Evolutionary conservation across 2,113 vertebrate species (phyloP), one percentile per base, ranked within the genome.

Genomic region (Eulacestoma nigropectus): DNA sequence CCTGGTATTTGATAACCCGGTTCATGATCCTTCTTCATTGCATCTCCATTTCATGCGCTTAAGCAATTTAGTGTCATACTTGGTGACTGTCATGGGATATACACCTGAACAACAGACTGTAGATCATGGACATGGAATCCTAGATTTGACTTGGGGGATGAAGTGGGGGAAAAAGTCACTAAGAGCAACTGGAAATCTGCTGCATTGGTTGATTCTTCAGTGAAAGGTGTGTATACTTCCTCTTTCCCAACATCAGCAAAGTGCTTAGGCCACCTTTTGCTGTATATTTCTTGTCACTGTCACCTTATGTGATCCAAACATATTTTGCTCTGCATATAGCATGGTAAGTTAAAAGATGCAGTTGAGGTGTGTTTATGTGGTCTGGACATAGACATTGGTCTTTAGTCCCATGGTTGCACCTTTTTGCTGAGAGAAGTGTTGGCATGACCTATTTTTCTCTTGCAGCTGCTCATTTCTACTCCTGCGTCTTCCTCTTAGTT

Each of bases 391-490:
- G 50, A 9, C 46, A 20, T 32, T 70, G 42, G 64, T 77, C n/a
- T 80, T 63, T 59, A 92, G 55, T 92, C 25, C 64, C 10, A 19
- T 4, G 5, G 55, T 74, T 84, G 63, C 27, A 63, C 47, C 52
- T 90, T 84, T 76, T 84, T 92, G 50, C 64, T 67, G 47, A 46
- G 72, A 55, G 44, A 93, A 78, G 49, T 19, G 11, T 84, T 95
- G 73, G 9, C 80, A 8, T 87, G 91, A 92, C 95, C 83, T 93
- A 41, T 95, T 95, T 97, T 94, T 81, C 20, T 52, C 41, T 89
- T 63, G 25, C 52, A 93, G 73, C 68, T 72, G 80, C 73, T 95
- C 11, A 9, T 78, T 90, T 92, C 76, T 90, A 39, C 80, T 86
- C 9, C 37, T 57, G 76, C 5, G 0, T 94, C 84, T 91, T 91